Base-by-base conservation (phyloP, 2,113 vertebrate genomes). In the Copsychus sechellarum region DNA sequence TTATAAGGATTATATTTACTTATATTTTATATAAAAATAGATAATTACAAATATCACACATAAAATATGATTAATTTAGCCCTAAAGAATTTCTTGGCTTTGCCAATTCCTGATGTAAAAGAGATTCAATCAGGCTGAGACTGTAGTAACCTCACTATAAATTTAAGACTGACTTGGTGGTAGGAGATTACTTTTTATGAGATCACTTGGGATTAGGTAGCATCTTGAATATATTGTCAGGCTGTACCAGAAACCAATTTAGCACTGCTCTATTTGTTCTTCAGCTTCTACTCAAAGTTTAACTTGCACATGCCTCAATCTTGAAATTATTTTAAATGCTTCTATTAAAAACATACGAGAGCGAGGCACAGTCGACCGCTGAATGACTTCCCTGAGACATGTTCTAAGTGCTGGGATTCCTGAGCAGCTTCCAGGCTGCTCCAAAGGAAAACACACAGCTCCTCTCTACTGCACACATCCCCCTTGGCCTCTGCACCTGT, bases 241-340 rank as follows among this genome's bases (percentile, higher is more conserved):
- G 51, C 77, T 84, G 64, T 71, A 92, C 29, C 29, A 91, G 86
- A 80, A 93, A 66, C 56, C 34, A 81, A 4, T 81, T 80, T 81
- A 73, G 92, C 47, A 53, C 4, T 7, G 64, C 45, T 91, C 77
- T 74, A 14, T 70, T 65, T 90, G 79, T 81, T 88, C 76, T 86
- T 86, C 56, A 66, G 64, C 15, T 74, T 74, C 69, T 62, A n/a
- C 60, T 57, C 4, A 3, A 92, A 86, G 36, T 70, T 94, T 31
- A 92, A 61, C 29, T 54, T 36, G 31, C 51, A 51, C 17, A 43
- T 0, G 28, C 72, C 72, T 92, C 88, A 56, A 42, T 88, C 82
- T 81, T 77, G 73, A 82, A 88, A 88, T 1, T 14, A 86, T 86
- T 95, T 87, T 58, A 87, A 87, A 38, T 34, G 36, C 57, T 96